Conservation (phyloP, 1,140 invertebrate genomes). For the Babylonia areolata region DNA sequence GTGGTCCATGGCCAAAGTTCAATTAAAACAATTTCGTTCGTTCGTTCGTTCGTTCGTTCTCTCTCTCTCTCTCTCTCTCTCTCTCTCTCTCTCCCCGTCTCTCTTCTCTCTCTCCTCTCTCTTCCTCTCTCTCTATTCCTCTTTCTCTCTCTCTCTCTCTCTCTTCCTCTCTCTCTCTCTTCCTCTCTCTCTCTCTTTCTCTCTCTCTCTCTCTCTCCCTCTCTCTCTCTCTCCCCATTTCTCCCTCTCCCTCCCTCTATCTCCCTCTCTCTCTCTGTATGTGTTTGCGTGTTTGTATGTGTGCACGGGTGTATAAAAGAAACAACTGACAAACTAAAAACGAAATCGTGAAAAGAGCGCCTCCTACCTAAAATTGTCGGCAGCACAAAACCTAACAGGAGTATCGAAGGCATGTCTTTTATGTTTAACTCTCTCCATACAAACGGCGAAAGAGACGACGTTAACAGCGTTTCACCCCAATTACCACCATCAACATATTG, state of each 20-base stretch:
- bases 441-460: no score
- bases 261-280: no score
- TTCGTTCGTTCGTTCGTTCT: neutral
- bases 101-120: neutral
- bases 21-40: neutral
- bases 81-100: neutral
- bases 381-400: neutral
- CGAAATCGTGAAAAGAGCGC: neutral
- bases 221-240: neutral
- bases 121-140: neutral
- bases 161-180: neutral
- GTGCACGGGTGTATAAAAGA: no score
- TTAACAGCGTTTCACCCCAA: no score
- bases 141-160: slow-evolving; percentile 1
- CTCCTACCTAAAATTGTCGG: neutral
- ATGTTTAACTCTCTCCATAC: no score
- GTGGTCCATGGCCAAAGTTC: neutral
- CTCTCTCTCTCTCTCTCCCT: neutral
- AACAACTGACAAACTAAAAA: neutral
- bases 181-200: neutral
- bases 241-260: no score
- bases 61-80: neutral
- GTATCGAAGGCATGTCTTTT: neutral
- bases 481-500: no score
- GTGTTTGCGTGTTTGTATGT: no score